Percentiles rank a stretch among this genome's conserved stretches.
Conservation (phyloP, 1,140 invertebrate species). For the Stegodyphus mimosarum region DNA sequence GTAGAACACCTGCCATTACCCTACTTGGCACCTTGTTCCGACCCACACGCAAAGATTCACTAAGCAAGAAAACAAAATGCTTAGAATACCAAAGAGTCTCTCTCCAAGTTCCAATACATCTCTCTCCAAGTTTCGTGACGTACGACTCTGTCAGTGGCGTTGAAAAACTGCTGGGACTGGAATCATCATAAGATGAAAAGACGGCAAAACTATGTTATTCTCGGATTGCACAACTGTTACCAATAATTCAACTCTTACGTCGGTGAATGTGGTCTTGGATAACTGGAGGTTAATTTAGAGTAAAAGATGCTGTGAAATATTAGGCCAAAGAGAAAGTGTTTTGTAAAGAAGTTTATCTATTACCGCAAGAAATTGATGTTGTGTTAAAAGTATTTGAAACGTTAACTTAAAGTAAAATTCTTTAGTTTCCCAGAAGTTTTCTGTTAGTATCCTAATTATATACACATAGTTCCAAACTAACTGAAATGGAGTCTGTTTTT, state of each 20-base stretch:
- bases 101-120: background rate
- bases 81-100: background rate
- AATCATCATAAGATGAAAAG: conserved; percentile 23
- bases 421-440: too few species aligned
- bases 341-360: too few species aligned
- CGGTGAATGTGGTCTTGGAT: too few species aligned
- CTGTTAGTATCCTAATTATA: too few species aligned
- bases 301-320: too few species aligned
- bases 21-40: conserved; percentile 33
- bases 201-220: conserved; percentile 11
- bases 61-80: background rate
- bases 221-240: conserved; percentile 37
- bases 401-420: too few species aligned
- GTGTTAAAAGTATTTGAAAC: too few species aligned
- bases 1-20: conserved; percentile 31
- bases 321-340: too few species aligned
- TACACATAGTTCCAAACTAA: too few species aligned
- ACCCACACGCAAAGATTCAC: conserved; percentile 29
- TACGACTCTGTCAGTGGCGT: conserved; percentile 16
- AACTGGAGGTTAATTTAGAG: too few species aligned
- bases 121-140: conserved; percentile 12
- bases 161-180: conserved; percentile 42
- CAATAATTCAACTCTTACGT: conserved; percentile 9
- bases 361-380: too few species aligned
- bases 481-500: too few species aligned